Evolutionary conservation across 2,113 vertebrate species (phyloP), one percentile per base, ranked within the genome.

Genomic region (Ornithorhynchus anatinus): DNA sequence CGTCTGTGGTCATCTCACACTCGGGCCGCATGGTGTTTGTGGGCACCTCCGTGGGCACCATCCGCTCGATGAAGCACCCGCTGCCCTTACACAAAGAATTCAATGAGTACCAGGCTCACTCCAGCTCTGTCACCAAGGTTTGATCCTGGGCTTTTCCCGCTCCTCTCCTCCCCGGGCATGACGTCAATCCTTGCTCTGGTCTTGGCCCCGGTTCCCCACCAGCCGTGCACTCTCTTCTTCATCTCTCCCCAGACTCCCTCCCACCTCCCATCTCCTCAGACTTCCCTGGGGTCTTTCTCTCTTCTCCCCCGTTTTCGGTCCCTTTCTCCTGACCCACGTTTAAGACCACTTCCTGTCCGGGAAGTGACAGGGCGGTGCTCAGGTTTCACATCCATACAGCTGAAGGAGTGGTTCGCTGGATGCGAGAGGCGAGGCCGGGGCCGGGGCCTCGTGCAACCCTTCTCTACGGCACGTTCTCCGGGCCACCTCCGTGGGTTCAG

Each of bases 101-200:
- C 93, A 91, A 89, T 0, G 93, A 94, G 64, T 96, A 96, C 83
- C 95, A 95, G 83, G 96, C 92, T 48, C 98, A 99, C 52, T 90
- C 93, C 25, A 93, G 91, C n/a, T 90, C 96, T n/a, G 47, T 99
- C 69, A 97, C 94, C 57, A 98, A 96, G 95, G 98, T 98, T 80
- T 88, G 63, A 40, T 1, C 22, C n/a, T n/a, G 29, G 32, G 1
- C 54, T 20, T 29, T 59, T 50, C 65, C 29, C 60, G 64, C 57
- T 63, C 32, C 6, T 11, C 56, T 14, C 2, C 1, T 7, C 47
- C 1, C 8, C 4, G 16, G 6, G 36, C n/a, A 5, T 25, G 25
- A n/a, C 9, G 22, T 5, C 44, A 27, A 32, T 22, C 42, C 48
- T 20, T 38, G 47, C 36, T 6, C 17, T 6, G 11, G 20, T 23